Percentiles rank a stretch among this genome's conserved stretches.
These are phyloP conservation scores for Arge pagana DNA, from an alignment of 2,888 invertebrate genomes.

Conservation along the genomic window DNA sequence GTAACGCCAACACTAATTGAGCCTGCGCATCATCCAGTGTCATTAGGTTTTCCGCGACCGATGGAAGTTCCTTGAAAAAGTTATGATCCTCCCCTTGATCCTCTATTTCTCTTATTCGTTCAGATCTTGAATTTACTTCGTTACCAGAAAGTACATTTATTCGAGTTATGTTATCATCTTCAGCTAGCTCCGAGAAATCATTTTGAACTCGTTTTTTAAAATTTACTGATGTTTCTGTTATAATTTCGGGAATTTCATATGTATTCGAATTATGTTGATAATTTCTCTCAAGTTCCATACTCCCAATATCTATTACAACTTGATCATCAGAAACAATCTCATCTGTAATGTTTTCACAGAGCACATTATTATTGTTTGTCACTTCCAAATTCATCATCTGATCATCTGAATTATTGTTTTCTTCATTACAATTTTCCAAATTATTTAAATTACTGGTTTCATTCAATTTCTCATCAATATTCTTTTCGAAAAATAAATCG, in stretches of 20 bases:
- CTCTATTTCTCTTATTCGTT: not conserved
- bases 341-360: not conserved
- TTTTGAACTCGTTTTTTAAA: not conserved
- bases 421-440: not conserved
- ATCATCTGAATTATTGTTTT: not conserved
- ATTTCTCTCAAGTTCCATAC: not conserved
- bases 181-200: not conserved
- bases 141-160: not conserved
- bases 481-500: not conserved
- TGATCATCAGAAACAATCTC: not conserved
- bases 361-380: not conserved
- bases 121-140: not conserved
- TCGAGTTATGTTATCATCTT: slow-evolving; percentile 1
- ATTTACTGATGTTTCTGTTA: not conserved
- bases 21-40: not conserved
- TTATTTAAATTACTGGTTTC: slow-evolving; percentile 3
- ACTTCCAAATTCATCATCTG: not conserved
- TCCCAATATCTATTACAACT: not conserved
- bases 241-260: not conserved
- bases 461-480: not conserved
- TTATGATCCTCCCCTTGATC: slow-evolving; percentile 10
- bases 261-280: not conserved
- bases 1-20: not conserved
- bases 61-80: slow-evolving; percentile 4
- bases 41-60: slow-evolving; percentile 7